Evolutionary conservation across 2,888 invertebrate genomes (phyloP).

Genomic region (Griposia aprilina): DNA sequence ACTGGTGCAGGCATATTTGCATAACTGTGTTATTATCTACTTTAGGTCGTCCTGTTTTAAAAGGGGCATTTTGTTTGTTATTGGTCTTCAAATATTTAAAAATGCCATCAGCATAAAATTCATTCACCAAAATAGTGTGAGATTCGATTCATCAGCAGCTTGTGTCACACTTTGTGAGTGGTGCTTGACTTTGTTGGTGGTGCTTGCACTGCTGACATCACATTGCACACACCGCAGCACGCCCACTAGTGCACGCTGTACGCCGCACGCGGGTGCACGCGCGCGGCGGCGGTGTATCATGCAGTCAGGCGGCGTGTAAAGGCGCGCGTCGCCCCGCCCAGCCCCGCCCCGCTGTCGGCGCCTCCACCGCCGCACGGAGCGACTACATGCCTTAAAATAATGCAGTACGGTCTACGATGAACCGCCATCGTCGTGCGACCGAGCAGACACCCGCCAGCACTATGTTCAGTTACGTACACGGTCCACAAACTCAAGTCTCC

Average conservation of each 20-base stretch:
- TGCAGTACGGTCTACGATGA: constrained; percentile 38
- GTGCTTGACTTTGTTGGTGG: constrained; percentile 26
- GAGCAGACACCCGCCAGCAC: constrained; percentile 39
- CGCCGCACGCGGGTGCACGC: constrained; percentile 4
- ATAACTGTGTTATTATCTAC: neutral
- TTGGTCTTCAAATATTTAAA: constrained; percentile 1
- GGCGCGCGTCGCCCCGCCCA: constrained; percentile 82
- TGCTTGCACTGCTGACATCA: constrained; percentile 54
- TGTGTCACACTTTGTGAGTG: constrained; percentile 14
- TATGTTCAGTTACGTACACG: neutral
- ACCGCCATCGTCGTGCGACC: constrained; percentile 16
- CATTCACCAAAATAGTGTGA: neutral
- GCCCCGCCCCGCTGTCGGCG: constrained; percentile 82
- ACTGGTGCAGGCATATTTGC: neutral
- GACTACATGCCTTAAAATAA: constrained; percentile 53
- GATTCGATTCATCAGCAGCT: neutral
- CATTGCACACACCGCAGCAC: constrained; percentile 53
- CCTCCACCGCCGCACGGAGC: constrained; percentile 31
- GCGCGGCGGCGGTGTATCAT: constrained; percentile 54
- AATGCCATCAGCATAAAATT: neutral
- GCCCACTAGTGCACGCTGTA: constrained; percentile 39
- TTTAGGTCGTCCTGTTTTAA: neutral
- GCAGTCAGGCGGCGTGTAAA: constrained; percentile 74
- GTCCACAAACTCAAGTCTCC: constrained; percentile 1
- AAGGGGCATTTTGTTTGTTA: neutral